Conservation (phyloP, 1,140 invertebrate species). For the Drosophila ohnishii region DNA sequence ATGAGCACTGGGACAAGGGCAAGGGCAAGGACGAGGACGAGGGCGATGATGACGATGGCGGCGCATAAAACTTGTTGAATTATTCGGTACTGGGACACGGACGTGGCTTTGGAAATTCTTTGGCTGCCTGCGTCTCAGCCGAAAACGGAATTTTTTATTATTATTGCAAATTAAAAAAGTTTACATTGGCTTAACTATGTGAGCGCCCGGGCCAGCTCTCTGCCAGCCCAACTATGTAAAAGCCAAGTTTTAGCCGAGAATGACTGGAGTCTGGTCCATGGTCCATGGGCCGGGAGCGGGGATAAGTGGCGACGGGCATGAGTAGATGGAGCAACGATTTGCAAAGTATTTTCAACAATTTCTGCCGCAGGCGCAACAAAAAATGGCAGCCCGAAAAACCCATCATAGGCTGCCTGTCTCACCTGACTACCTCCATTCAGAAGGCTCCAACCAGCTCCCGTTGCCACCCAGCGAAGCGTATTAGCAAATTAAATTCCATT, state of each 20-base stretch:
- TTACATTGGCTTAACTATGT: constrained; percentile 77
- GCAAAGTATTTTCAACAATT: constrained; percentile 72
- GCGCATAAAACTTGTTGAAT: constrained; percentile 79
- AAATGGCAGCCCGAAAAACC: constrained; percentile 38
- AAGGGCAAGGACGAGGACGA: neutral
- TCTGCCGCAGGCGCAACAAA: constrained; percentile 60
- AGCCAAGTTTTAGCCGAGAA: constrained; percentile 67
- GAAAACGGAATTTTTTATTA: constrained; percentile 74
- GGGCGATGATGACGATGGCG: constrained; percentile 37
- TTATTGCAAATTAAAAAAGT: constrained; percentile 82
- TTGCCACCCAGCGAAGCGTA: constrained; percentile 35
- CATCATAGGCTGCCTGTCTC: constrained; percentile 43
- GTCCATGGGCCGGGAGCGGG: neutral
- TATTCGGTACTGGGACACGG: constrained; percentile 53
- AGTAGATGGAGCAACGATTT: constrained; percentile 37
- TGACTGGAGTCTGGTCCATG: constrained; percentile 13
- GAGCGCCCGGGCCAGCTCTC: constrained; percentile 25
- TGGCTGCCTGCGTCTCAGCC: constrained; percentile 20
- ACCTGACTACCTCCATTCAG: constrained; percentile 29
- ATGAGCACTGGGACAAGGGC: constrained; percentile 15
- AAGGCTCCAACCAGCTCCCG: neutral
- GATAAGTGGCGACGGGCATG: neutral
- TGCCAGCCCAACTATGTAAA: constrained; percentile 63
- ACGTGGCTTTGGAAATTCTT: constrained; percentile 52
- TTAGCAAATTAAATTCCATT: constrained; percentile 76